Evolutionary conservation across 2,113 vertebrate genomes (phyloP).

Genomic region (Salvelinus sp.): DNA sequence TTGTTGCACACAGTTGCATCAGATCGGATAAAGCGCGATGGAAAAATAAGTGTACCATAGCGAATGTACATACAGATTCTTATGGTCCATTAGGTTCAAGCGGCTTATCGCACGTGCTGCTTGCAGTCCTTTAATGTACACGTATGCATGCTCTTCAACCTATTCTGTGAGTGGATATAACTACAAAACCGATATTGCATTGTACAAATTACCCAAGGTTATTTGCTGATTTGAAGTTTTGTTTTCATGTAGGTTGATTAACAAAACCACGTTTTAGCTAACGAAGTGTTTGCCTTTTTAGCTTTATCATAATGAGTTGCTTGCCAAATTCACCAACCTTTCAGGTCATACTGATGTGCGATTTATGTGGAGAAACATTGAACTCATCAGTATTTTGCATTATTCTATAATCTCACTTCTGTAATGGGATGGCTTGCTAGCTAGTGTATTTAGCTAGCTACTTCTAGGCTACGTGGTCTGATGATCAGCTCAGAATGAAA

Average conservation of each 20-base stretch:
- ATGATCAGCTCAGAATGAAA: slow-evolving; percentile 1
- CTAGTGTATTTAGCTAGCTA: background rate
- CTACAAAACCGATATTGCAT: background rate
- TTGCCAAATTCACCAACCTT: too few relatives aligned
- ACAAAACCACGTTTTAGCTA: background rate
- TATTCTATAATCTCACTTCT: too few relatives aligned
- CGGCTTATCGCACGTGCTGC: background rate
- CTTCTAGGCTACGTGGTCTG: background rate
- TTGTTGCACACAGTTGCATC: background rate
- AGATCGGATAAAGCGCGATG: background rate
- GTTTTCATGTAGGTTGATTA: too few relatives aligned
- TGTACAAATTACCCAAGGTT: background rate
- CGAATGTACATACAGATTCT: background rate
- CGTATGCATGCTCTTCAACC: background rate
- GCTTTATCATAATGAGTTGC: too few relatives aligned
- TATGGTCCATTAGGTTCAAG: background rate
- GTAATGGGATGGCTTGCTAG: too few relatives aligned
- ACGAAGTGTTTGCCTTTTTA: too few relatives aligned
- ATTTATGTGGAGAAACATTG: too few relatives aligned
- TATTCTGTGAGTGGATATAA: background rate
- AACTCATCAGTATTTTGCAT: too few relatives aligned
- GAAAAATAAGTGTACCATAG: background rate
- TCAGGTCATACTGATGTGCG: too few relatives aligned
- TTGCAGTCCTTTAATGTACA: background rate
- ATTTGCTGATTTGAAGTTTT: background rate